These are phyloP conservation scores for Nycticorax nycticorax DNA, from an alignment of 2,113 vertebrate species.

Conservation along the genomic window DNA sequence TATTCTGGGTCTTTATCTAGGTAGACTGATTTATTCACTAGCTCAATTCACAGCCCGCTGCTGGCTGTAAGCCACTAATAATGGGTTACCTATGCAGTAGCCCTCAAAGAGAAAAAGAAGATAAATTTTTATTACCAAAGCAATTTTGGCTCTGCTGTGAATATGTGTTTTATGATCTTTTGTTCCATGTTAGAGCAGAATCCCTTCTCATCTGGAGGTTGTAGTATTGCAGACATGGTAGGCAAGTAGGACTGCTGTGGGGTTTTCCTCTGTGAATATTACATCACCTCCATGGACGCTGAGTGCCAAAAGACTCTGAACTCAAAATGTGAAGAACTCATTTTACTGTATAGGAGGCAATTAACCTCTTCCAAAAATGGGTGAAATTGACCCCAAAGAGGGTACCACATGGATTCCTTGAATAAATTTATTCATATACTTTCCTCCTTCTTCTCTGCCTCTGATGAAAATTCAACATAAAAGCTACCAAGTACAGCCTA, in stretches of 20 bases:
- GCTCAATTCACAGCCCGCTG: background rate
- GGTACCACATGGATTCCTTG: background rate
- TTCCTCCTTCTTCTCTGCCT: background rate
- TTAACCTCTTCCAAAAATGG: background rate
- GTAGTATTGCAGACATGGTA: background rate
- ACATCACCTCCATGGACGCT: rapidly evolving
- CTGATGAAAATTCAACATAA: background rate
- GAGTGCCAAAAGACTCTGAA: background rate
- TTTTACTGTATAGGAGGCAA: background rate
- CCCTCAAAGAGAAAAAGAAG: constrained; percentile 23
- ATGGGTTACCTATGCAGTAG: constrained; percentile 11
- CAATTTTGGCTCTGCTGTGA: background rate
- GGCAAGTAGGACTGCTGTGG: background rate
- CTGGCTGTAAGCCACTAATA: constrained; percentile 10
- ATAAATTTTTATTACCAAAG: background rate
- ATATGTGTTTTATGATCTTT: background rate
- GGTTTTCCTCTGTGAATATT: background rate
- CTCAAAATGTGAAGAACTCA: background rate
- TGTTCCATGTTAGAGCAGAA: background rate
- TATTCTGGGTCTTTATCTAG: background rate
- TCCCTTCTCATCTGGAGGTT: background rate
- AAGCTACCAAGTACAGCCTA: background rate
- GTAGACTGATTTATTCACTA: constrained; percentile 12
- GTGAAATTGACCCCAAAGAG: background rate
- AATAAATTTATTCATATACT: background rate